Evolutionary conservation across 2,113 vertebrate species (phyloP), one percentile per base, ranked within the genome.

Genomic region (Ardeotis arabs): DNA sequence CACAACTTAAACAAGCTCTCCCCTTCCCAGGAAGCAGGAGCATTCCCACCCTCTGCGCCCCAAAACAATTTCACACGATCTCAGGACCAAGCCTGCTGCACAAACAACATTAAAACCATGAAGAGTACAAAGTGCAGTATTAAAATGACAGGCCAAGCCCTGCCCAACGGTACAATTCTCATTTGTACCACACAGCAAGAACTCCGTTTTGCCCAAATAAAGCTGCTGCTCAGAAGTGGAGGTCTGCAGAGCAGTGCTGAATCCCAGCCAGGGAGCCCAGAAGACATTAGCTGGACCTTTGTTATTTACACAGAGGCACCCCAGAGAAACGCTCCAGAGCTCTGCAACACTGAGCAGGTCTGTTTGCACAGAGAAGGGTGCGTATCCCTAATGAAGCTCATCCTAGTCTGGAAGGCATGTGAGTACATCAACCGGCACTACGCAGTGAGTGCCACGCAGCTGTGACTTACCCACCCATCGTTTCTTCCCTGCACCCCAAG

Each of bases 111-210:
- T 89, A 79, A 92, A 89, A 73, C 68, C 77, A 77, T 19, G 56
- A 90, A 77, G 67, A 95, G 92, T 93, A 92, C 81, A 96, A 96
- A 96, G 92, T 94, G 70, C 90, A 92, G 49, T 74, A 91, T 64
- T 81, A 96, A 87, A 90, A 79, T 27, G 78, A 76, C 28, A 89
- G 55, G 79, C 70, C 73, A 73, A 93, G 67, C 78, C 82, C 92
- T 80, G 79, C 80, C 53, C 73, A 79, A 8, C 17, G 31, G 66
- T 56, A 39, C 70, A 67, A 44, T 15, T 47, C 70, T 67, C 60
- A 82, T n/a, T 50, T 4, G 7, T 23, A 55, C 19, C 2, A 1
- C 45, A 33, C 33, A 89, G 63, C 66, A 91, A 73, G n/a, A 81
- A 37, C 31, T 6, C 35, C 58, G 47, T n/a, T 84, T 66, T 79